A percentile compares a stretch with the other conserved stretches of the same genome.
Conservation (phyloP, 2,888 invertebrate genomes). For the Cordilura impudica region DNA sequence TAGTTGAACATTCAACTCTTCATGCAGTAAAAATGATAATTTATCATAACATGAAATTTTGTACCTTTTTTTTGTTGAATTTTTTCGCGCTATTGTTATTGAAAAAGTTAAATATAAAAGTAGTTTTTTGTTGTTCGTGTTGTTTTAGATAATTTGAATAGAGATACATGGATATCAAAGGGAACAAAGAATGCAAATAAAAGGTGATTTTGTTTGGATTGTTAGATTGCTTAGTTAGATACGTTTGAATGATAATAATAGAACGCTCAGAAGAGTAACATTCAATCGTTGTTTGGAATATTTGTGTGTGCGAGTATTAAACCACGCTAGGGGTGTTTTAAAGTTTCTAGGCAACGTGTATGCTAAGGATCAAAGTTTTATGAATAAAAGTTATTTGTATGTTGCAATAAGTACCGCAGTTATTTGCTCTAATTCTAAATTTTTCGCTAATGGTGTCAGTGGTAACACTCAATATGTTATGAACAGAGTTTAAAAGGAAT, state of each 20-base stretch:
- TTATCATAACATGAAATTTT: constrained; percentile 71
- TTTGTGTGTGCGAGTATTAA: not conserved
- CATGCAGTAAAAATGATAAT: constrained; percentile 72
- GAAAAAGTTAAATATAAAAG: constrained; percentile 38
- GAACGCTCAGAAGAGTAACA: not conserved
- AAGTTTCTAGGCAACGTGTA: not conserved
- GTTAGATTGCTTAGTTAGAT: constrained; percentile 32
- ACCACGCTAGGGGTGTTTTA: not conserved
- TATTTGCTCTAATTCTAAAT: constrained; percentile 8
- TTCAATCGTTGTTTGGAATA: not conserved
- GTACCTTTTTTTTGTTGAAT: constrained; percentile 34
- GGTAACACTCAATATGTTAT: constrained; percentile 6
- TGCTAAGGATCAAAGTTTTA: not conserved
- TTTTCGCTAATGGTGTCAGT: constrained; percentile 39
- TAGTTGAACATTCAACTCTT: not conserved
- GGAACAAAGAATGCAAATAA: constrained; percentile 3
- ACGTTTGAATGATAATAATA: constrained; percentile 38
- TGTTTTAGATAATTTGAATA: constrained; percentile 41
- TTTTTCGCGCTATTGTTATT: constrained; percentile 47
- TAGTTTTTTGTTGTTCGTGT: constrained; percentile 9
- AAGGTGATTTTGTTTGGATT: constrained; percentile 37
- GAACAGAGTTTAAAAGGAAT: not conserved
- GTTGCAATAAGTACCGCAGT: not conserved
- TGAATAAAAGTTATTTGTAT: not conserved
- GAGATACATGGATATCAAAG: constrained; percentile 8